Conservation (phyloP, 2,888 invertebrate species). For the Ichneumoninae sp. region DNA sequence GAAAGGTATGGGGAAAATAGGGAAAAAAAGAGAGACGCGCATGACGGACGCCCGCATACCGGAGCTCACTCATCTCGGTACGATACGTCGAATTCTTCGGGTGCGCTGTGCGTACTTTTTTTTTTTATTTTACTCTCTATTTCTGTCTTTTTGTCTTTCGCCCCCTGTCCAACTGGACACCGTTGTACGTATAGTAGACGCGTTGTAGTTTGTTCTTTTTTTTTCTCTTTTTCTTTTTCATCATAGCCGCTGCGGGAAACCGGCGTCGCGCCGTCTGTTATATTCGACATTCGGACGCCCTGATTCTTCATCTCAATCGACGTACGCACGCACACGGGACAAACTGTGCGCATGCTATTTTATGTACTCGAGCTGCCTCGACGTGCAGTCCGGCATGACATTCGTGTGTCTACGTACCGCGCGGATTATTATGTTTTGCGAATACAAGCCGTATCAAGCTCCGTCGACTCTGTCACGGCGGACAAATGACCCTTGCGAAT, state of each 20-base stretch:
- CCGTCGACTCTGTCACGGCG: constrained; percentile 3
- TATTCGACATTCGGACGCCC: constrained; percentile 39
- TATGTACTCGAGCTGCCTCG: constrained; percentile 26
- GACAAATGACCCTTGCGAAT: constrained; percentile 32
- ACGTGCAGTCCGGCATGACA: not conserved
- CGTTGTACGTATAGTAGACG: constrained; percentile 27
- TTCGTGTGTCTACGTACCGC: not conserved
- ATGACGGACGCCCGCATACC: constrained; percentile 39
- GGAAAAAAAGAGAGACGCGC: constrained; percentile 10
- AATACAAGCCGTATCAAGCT: not conserved
- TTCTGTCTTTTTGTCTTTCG: constrained; percentile 39
- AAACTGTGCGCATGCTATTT: constrained; percentile 1
- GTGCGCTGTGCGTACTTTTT: constrained; percentile 16
- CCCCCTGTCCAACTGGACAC: constrained; percentile 24
- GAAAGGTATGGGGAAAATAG: constrained; percentile 8
- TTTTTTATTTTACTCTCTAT: constrained; percentile 33
- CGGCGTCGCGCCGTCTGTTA: constrained; percentile 42
- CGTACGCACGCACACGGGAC: not conserved
- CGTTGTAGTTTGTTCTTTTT: constrained; percentile 8
- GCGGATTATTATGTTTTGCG: constrained; percentile 9
- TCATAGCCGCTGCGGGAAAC: constrained; percentile 9
- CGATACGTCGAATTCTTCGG: constrained; percentile 7
- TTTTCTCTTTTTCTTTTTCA: constrained; percentile 9
- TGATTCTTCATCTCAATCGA: constrained; percentile 47
- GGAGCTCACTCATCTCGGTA: constrained; percentile 23